These are phyloP conservation scores for Acrocyrtus sp. DNA, from an alignment of 2,888 invertebrate genomes.

Conservation along the genomic window DNA sequence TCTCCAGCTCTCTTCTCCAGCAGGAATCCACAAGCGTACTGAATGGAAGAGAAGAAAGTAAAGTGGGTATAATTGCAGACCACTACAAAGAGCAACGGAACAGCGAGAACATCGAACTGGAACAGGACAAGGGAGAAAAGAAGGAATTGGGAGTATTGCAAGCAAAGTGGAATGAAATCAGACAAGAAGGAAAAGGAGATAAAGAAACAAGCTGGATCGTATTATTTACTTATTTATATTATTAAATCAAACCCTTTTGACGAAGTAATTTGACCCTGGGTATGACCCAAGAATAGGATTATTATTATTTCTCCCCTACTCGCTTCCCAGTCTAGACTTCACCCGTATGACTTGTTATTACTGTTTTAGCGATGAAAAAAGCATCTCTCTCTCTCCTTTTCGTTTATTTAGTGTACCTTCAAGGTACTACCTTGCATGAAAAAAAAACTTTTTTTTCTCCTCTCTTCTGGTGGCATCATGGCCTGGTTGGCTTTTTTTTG, in stretches of 20 bases:
- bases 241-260: conserved; percentile 34
- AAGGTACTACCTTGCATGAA: too few species aligned
- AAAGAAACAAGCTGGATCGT: background rate
- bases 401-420: too few species aligned
- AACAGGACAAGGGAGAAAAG: background rate
- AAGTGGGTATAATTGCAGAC: background rate
- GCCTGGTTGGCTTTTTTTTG: too few species aligned
- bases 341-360: too few species aligned
- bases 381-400: too few species aligned
- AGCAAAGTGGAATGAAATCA: background rate
- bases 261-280: conserved; percentile 36
- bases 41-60: background rate
- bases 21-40: background rate
- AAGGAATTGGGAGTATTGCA: background rate
- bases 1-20: background rate
- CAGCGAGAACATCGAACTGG: too few species aligned
- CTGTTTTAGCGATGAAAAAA: too few species aligned
- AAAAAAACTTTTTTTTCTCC: too few species aligned
- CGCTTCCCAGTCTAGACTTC: background rate
- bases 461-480: too few species aligned
- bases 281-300: conserved; percentile 19
- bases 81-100: background rate
- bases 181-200: background rate
- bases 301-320: conserved; percentile 3
- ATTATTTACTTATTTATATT: conserved; percentile 21